Evolutionary conservation across 2,113 vertebrate genomes (phyloP), one percentile per base, ranked within the genome.

Genomic region (Heterochromis multidens): DNA sequence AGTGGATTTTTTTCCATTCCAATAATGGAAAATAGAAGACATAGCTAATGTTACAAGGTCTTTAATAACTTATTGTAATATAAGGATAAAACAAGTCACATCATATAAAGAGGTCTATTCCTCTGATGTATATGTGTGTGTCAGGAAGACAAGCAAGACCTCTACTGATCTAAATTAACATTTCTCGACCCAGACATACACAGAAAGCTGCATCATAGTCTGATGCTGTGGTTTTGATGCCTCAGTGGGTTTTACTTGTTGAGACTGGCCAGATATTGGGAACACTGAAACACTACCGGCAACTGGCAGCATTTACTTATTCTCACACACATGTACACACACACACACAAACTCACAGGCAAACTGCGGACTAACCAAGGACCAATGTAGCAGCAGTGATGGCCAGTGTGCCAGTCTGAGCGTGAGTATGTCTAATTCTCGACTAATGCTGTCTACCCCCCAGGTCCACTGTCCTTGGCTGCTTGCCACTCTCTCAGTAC

Each of bases 361-460:
- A 67, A 58, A 82, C 70, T 79, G 37, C 25, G 9, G 83, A 84
- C 87, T 79, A 76, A 87, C 78, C 65, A 79, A 78, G 43, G 88
- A 65, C 86, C 86, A 80, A 1, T 83, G 81, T 76, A 82, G 91
- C 84, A 81, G 90, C 82, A 87, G 85, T 29, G 83, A 90, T 90
- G 89, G 87, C 91, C 87, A 93, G 95, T 93, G 92, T 95, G 94
- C 94, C 93, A 95, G 95, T 93, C 86, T 95, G 94, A 91, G 84
- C 78, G 91, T 83, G 94, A 92, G 93, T 92, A 90, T 92, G 90
- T 92, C 90, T 92, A 91, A 92, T 90, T 91, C 88, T 62, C 60
- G 14, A 76, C 88, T 93, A 93, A 93, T 93, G 92, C 84, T 91
- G 93, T 84, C 94, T 91, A 89, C 92, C 94, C 95, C 93, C 83